These are phyloP conservation scores for Pandemis cinnamomeana DNA, from an alignment of 2,888 invertebrate species.

Conservation along the genomic window DNA sequence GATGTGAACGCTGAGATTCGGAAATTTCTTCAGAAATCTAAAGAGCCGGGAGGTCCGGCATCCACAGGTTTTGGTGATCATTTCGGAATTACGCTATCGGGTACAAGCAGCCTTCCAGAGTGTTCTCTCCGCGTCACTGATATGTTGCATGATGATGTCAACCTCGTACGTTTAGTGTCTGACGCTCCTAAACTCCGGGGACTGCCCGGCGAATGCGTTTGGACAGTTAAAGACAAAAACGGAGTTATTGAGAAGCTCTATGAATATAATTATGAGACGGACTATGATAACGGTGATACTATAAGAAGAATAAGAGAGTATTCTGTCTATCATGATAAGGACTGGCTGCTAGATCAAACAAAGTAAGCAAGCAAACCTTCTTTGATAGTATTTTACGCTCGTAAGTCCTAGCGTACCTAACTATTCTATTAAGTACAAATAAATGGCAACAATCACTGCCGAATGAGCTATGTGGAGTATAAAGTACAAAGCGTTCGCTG, in stretches of 20 bases:
- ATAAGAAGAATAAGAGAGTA: conserved; percentile 72
- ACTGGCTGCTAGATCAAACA: conserved; percentile 64
- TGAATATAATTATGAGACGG: conserved; percentile 66
- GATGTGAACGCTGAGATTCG: conserved; percentile 67
- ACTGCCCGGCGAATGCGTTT: conserved; percentile 72
- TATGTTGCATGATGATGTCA: conserved; percentile 50
- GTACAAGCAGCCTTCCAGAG: background rate
- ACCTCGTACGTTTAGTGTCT: conserved; percentile 50
- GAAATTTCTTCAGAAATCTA: conserved; percentile 58
- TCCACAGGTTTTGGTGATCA: conserved; percentile 27
- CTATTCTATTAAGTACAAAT: too few species aligned
- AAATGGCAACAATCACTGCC: too few species aligned
- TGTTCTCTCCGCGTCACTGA: conserved; percentile 47
- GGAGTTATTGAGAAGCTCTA: conserved; percentile 76
- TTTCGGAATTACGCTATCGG: background rate
- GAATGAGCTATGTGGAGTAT: too few species aligned
- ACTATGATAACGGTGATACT: conserved; percentile 67
- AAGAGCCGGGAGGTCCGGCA: conserved; percentile 19
- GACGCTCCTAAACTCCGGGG: conserved; percentile 66
- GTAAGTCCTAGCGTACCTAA: too few species aligned
- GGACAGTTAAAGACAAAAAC: conserved; percentile 75
- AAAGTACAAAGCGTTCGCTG: too few species aligned
- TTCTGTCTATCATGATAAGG: conserved; percentile 75
- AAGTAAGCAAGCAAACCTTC: conserved; percentile 48
- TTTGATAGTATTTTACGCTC: background rate